Evolutionary conservation across 2,888 invertebrate genomes (phyloP), one percentile per base, ranked within the genome.

Genomic region (Scaptomyza tumidula): DNA sequence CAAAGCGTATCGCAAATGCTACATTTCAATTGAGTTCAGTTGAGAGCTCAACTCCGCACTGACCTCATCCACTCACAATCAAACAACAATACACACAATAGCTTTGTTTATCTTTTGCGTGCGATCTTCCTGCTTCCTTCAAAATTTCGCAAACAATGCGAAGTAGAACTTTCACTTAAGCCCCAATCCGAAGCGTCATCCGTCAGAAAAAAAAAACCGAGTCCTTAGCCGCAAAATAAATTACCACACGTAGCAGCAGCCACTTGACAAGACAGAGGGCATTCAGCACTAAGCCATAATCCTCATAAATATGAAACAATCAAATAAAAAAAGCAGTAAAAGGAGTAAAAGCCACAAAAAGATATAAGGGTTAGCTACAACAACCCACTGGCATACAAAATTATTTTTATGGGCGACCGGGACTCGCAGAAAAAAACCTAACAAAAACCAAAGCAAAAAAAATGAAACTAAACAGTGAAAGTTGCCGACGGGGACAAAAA

Each of bases 221-320:
- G 74, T 68, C 67, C 78, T 76, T 76, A 74, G 59, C 69, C 71
- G 62, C 57, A 70, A 78, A 70, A 85, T 75, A 86, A 86, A 88
- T 84, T 80, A 58, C 69, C 73, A 60, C 83, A 88, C 78, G 75
- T 78, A 79, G 57, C 77, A 59, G 39, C 49, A 60, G 39, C 52
- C 70, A 76, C 74, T 58, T 69, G 62, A 44, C 31, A 41, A 14
- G 43, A 50, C 60, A 63, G 55, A 41, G 52, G 41, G 29, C 67
- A 75, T 68, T 65, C 75, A 68, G 56, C 76, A 75, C 70, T 82
- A 61, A 73, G 54, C 82, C 80, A 74, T 85, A 88, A 85, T 88
- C 84, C 83, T 80, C 84, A 85, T 80, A 86, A 88, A 85, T 85
- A 88, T 78, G 78, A 86, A 88, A 86, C 88, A 85, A 85, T 88